Base-by-base conservation (phyloP, 1,140 invertebrate genomes). In the Bombus terrestris region DNA sequence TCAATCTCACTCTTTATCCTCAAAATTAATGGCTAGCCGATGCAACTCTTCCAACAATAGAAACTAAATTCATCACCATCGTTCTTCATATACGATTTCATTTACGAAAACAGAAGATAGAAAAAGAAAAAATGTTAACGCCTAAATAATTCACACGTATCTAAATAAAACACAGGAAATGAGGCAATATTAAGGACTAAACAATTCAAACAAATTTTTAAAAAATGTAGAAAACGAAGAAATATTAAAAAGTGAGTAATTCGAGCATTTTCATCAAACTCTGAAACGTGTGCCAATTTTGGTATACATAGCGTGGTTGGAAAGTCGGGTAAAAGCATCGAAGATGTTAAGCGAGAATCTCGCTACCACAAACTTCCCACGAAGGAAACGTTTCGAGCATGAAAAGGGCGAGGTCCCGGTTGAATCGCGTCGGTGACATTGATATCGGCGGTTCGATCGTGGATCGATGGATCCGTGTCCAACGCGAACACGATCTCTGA, bases 381-480 rank as follows among this genome's bases (percentile, higher is more conserved):
- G 47, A 15, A 25, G 53, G 1, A 32, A 53, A 25, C 15, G 22
- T 68, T 28, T 18, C 37, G 32, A 39, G 15, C 41, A 32, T 22
- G 22, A 13, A 57, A 74, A 37, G 73, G 22, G 59, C 43, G n/a
- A 35, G 69, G 2, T 74, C 28, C 62, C 37, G 47, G 59, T 68
- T n/a, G 25, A 22, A 86, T 86, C 64, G 41, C n/a, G 57, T 37
- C 32, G 79, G 71, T 75, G 43, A 68, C 71, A 28, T 9, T 25
- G 80, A 74, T 83, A 39, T 79, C 68, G 18, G 59, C 41, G 22
- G 35, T 18, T 83, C 68, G 66, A 78, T 87, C 75, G 62, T 22
- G 12, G 81, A 74, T 87, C 81, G 74, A 84, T 79, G 53, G 75
- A 84, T 86, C 73, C 57, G 53, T 77, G 62, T 86, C 81, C n/a